A percentile compares a stretch with the other conserved stretches of the same genome.
These are phyloP conservation scores for Hylaeus anthracinus DNA, from an alignment of 1,140 invertebrate genomes.

Conservation along the genomic window DNA sequence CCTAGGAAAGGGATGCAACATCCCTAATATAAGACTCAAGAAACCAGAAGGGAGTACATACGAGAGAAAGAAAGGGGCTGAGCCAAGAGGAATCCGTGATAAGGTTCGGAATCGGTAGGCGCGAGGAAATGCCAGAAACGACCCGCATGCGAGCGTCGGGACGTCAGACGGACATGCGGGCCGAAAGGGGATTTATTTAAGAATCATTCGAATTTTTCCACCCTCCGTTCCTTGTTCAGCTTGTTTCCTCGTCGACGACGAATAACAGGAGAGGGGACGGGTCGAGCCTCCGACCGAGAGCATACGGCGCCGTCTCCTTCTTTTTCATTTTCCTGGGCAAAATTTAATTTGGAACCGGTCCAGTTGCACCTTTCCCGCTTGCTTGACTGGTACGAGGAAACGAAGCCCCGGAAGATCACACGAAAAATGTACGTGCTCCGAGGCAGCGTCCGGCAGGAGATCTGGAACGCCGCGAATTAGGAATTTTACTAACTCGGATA, in stretches of 20 bases:
- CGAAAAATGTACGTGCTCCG: conserved; percentile 78
- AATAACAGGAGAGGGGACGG: background rate
- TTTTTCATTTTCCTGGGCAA: conserved; percentile 69
- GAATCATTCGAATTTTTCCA: conserved; percentile 38
- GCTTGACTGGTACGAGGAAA: conserved; percentile 64
- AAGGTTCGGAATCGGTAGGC: background rate
- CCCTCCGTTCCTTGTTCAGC: background rate
- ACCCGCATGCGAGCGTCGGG: background rate
- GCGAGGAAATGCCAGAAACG: background rate
- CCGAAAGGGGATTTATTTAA: conserved; percentile 55
- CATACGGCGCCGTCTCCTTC: conserved; percentile 61
- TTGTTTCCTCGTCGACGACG: background rate
- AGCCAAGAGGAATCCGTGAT: background rate
- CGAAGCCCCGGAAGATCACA: conserved; percentile 80
- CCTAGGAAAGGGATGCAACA: no score
- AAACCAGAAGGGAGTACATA: no score
- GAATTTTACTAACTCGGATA: conserved; percentile 81
- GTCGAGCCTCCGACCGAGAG: background rate
- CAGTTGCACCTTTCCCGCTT: conserved; percentile 73
- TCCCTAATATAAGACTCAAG: background rate
- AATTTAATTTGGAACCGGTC: conserved; percentile 81
- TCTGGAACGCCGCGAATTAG: conserved; percentile 77
- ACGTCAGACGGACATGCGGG: conserved; percentile 1
- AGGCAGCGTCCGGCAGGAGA: conserved; percentile 43
- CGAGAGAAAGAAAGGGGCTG: no score